Percentiles rank a stretch among this genome's conserved stretches.
These are phyloP conservation scores for Sebastes matsubarae DNA, from an alignment of 2,797 vertebrate species.

Conservation along the genomic window DNA sequence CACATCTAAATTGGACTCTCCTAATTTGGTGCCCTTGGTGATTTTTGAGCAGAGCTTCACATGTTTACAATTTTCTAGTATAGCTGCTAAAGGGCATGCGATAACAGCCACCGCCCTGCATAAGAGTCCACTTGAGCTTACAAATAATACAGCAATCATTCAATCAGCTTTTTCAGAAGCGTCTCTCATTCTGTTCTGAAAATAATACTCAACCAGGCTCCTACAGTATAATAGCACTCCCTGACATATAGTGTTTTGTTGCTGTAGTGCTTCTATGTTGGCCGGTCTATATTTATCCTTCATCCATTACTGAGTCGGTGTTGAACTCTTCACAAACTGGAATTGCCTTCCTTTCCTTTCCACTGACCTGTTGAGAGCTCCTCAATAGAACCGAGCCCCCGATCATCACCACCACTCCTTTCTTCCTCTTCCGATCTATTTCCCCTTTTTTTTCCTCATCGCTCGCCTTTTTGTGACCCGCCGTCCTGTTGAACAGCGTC, in stretches of 20 bases:
- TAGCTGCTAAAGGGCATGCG: not conserved
- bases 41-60: not conserved
- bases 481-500: conserved; percentile 31
- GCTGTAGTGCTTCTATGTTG: not conserved
- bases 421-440: conserved; percentile 43
- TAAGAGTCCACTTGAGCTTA: not conserved
- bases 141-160: not conserved
- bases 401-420: not conserved
- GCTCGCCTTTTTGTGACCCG: conserved; percentile 52
- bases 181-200: not conserved
- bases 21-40: not conserved
- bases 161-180: not conserved
- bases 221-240: not conserved
- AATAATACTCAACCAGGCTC: not conserved
- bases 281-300: conserved; percentile 1
- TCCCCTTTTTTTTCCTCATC: conserved; percentile 18
- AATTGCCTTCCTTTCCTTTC: conserved; percentile 42
- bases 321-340: conserved; percentile 33
- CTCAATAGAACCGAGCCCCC: conserved; percentile 35
- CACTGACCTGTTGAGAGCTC: conserved; percentile 55
- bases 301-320: conserved; percentile 2
- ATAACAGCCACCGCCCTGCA: not conserved
- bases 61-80: not conserved
- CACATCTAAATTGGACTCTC: conserved; percentile 35
- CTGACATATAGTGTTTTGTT: not conserved